Base-by-base conservation (phyloP, 2,888 invertebrate genomes). In the Gerris lacustris region DNA sequence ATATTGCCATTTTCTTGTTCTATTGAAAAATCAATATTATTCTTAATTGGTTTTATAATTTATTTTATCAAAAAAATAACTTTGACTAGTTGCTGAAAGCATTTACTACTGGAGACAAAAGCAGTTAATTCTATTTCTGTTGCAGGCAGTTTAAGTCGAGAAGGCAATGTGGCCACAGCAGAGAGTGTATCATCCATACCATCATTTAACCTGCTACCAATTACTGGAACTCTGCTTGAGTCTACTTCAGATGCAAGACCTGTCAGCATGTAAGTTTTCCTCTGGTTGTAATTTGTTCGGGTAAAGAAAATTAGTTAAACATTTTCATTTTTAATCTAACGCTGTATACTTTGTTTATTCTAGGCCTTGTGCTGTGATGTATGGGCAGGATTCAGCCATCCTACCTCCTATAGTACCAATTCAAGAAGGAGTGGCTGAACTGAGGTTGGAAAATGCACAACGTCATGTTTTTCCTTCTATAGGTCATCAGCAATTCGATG, bases 401-500 rank as follows among this genome's bases (percentile, higher is more conserved):
- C 69, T 73, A 6, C 73, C 73, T 44, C 69, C 72, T 6, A 64
- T 71, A 7, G 71, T 72, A 6, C 64, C 74, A 0, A 45, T 74
- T 31, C 66, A 70, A 6, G 73, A 73, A 63, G 74, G 74, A 17
- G 72, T 74, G 9, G 68, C 72, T 11, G 74, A 74, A 67, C 69
- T 73, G 17, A 70, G 74, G 31, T 15, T 73, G 5, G 73, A 74
- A 15, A 70, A 69, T 45, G 70, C 74, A 5, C 63, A 69, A n/a
- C 70, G 71, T 44, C 72, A 73, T n/a, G 70, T 71, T 17, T 74
- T 72, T 63, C 70, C 72, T 44, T 70, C 70, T 45, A 74, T 74
- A n/a, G 73, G 74, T 5, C 68, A 74, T 45, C 67, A 74, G 67
- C 70, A 69, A 45, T 74, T 74, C 68, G 74, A 74, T 66, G 74